Percentiles rank a stretch among this genome's conserved stretches.
phyloP scores from a whole-genome alignment of 2,113 vertebrate species.

The Cranoglanis bouderius region DNA sequence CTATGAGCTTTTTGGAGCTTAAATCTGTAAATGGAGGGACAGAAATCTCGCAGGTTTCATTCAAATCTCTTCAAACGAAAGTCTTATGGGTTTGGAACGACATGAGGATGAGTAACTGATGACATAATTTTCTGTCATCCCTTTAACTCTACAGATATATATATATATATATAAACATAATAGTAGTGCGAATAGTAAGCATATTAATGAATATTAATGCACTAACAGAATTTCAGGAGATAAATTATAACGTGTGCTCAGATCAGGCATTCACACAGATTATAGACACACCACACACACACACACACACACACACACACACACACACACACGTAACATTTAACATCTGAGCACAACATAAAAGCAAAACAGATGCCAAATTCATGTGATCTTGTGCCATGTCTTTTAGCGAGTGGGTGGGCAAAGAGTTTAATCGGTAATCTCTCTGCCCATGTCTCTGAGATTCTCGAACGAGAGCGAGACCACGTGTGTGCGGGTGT shows the following conservation, averaged over 20 bases:
- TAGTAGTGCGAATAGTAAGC: neutral
- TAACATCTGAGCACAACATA: neutral
- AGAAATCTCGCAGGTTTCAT: too few species aligned
- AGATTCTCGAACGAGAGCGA: neutral
- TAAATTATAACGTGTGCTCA: neutral
- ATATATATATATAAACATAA: neutral
- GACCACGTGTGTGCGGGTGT: neutral
- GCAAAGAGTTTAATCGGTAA: neutral
- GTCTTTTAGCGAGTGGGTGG: neutral
- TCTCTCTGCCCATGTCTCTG: neutral
- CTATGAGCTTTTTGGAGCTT: too few species aligned
- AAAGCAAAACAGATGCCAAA: slow-evolving; percentile 14
- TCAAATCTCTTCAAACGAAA: too few species aligned
- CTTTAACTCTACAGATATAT: neutral
- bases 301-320: neutral
- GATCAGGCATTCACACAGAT: neutral
- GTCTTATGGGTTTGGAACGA: too few species aligned
- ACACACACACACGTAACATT: neutral
- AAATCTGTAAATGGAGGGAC: too few species aligned
- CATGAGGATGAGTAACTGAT: too few species aligned
- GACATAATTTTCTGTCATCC: too few species aligned
- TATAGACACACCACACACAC: neutral
- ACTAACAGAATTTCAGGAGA: neutral
- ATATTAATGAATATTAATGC: neutral
- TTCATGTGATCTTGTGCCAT: slow-evolving; percentile 16